Evolutionary conservation across 2,888 invertebrate genomes (phyloP).

Genomic region (Sympetrum striolatum): DNA sequence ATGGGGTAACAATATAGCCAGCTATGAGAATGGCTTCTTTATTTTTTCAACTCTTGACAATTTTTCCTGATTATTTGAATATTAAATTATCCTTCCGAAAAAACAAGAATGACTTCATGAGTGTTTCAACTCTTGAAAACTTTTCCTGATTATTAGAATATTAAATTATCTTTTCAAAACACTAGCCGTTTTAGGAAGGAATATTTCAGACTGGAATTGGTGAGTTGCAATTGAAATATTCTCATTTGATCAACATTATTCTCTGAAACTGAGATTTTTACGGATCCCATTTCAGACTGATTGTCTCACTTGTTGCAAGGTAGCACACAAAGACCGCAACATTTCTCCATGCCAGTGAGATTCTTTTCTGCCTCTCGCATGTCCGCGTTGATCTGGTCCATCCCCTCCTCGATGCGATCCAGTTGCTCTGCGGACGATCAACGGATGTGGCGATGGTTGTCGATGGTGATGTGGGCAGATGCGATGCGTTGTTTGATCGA

Average conservation of each 20-base stretch:
- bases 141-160: background rate
- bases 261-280: background rate
- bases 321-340: constrained; percentile 97
- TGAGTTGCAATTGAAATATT: too few relatives aligned
- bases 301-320: constrained; percentile 94
- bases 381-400: constrained; percentile 99
- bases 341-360: constrained; percentile 99
- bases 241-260: background rate
- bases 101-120: too few relatives aligned
- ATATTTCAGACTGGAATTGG: too few relatives aligned
- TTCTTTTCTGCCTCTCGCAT: constrained; percentile 99
- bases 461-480: background rate
- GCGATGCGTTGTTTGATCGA: background rate
- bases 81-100: background rate
- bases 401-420: constrained; percentile 99
- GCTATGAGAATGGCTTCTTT: background rate
- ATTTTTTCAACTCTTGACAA: background rate
- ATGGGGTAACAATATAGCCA: background rate
- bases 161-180: too few relatives aligned
- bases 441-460: background rate
- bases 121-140: background rate
- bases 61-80: background rate
- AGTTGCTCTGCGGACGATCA: constrained; percentile 82
- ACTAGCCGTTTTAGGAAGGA: too few relatives aligned
- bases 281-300: background rate